Evolutionary conservation across 2,113 vertebrate genomes (phyloP), one percentile per base, ranked within the genome.

Genomic region (Falco punctatus): DNA sequence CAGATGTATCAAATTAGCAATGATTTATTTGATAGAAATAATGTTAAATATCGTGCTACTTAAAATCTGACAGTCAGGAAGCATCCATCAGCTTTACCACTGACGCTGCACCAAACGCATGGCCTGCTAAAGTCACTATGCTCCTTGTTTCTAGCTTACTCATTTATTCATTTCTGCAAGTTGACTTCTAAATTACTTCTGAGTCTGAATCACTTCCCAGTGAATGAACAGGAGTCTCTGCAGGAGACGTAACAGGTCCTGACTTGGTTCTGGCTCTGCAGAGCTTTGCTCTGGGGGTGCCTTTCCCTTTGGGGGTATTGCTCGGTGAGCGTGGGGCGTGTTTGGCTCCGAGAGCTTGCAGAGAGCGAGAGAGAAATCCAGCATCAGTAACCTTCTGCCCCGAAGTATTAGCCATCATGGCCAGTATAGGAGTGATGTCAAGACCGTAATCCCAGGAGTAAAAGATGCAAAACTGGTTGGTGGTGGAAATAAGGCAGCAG

Each of bases 41-140:
- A 84, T 61, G 77, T 92, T 49, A 51, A 90, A 46, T 57, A 57
- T 73, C 12, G 11, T 9, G 3, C 8, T 92, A 70, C 94, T 97
- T 96, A 71, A 94, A 96, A 93, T 65, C 4, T 81, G 65, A 80
- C 66, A 87, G 54, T 85, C 52, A 75, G 87, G 84, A 97, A 94
- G 71, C 42, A 71, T 3, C 22, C 48, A 19, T 48, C 26, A 83
- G 62, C 20, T 46, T 26, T 19, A 57, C 12, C 32, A 3, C n/a
- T 51, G 17, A 15, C 3, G 33, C 16, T 2, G 4, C 19, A 4
- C 28, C 4, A 28, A 55, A 38, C 21, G 13, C 0, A 1, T 28
- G 27, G n/a, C n/a, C 32, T 72, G 0, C 22, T 42, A 6, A 84
- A 54, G 35, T 62, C 26, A 0, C 6, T 23, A 17, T 13, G 33